Conservation (phyloP, 1,140 invertebrate genomes). For the Papilio aristodemus region DNA sequence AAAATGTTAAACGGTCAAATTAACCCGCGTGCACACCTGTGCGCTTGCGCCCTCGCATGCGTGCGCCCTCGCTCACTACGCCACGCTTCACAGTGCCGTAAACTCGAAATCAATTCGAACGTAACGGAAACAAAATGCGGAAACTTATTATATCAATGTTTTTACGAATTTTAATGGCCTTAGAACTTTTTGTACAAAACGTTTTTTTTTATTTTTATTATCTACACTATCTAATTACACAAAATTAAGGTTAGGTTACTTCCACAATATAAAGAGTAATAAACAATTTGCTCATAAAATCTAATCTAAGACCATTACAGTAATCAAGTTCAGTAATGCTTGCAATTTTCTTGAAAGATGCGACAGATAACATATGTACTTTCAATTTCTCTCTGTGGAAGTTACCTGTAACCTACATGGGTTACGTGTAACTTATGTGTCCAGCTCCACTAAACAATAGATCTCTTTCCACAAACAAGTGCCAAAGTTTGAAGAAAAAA, state of each 20-base stretch:
- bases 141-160: neutral
- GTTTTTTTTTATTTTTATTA: too few relatives aligned
- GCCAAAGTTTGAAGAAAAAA: too few relatives aligned
- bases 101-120: neutral
- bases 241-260: neutral
- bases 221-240: neutral
- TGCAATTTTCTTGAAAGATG: neutral
- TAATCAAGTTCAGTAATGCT: too few relatives aligned
- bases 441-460: too few relatives aligned
- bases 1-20: constrained; percentile 2
- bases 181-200: neutral
- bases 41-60: neutral
- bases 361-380: neutral
- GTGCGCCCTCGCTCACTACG: neutral
- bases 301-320: too few relatives aligned
- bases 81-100: neutral
- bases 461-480: too few relatives aligned
- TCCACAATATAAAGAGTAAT: too few relatives aligned
- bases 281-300: too few relatives aligned
- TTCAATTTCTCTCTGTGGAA: too few relatives aligned
- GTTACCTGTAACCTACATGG: too few relatives aligned
- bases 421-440: too few relatives aligned
- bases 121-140: neutral
- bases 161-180: neutral
- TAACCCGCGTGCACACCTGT: too few relatives aligned